phyloP scores from a whole-genome alignment of 2,113 vertebrate genomes.

The Gymnobelideus leadbeateri region DNA sequence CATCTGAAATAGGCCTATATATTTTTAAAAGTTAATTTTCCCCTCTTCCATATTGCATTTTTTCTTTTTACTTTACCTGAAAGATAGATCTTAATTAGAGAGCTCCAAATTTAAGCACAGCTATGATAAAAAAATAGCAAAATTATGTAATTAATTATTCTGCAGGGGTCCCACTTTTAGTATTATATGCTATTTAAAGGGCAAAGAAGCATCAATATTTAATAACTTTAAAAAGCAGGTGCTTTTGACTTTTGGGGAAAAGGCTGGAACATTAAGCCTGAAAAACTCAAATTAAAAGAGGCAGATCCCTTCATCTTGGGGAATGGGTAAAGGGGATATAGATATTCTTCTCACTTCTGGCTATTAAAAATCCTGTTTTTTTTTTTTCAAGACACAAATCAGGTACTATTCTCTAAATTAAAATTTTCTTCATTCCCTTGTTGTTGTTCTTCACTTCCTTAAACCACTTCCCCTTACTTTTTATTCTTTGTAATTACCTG shows the following conservation, averaged over 20 bases:
- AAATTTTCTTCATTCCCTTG: neutral
- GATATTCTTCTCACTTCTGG: neutral
- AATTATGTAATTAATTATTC: slow-evolving; percentile 25
- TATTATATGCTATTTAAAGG: slow-evolving; percentile 3
- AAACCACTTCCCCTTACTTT: neutral
- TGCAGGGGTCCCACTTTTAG: neutral
- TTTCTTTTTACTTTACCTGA: neutral
- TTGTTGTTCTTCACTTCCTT: neutral
- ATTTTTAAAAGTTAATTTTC: neutral
- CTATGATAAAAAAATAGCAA: neutral
- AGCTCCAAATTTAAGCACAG: neutral
- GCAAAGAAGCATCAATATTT: slow-evolving; percentile 23
- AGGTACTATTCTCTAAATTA: neutral
- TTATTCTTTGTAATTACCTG: neutral
- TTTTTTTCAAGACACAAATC: neutral
- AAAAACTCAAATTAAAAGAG: slow-evolving; percentile 14
- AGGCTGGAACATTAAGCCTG: neutral
- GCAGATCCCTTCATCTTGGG: neutral
- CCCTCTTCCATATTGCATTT: neutral
- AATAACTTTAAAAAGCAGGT: neutral
- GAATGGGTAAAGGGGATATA: neutral
- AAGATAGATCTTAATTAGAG: neutral
- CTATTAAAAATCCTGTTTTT: neutral
- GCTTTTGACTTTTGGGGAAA: neutral
- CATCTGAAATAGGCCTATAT: neutral